Evolutionary conservation across 2,888 invertebrate genomes (phyloP).

Genomic region (Agrochola circellaris): DNA sequence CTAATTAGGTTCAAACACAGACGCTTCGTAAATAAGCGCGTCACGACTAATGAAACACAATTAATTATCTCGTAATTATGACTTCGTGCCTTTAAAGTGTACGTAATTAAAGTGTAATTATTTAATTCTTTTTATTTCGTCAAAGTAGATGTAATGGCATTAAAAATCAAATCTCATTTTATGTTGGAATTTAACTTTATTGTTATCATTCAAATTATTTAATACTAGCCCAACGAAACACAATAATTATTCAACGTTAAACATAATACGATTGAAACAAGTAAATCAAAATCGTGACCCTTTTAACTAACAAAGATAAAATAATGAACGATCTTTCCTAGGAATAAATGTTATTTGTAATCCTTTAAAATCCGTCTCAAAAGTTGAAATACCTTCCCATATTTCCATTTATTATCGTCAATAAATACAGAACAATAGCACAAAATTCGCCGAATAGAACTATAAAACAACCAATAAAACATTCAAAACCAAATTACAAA

Average conservation of each 20-base stretch:
- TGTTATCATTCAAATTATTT: too few species aligned
- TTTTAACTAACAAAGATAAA: background rate
- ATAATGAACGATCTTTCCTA: background rate
- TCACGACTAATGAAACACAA: slow-evolving; percentile 34
- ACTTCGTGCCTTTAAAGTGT: background rate
- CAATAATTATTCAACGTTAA: background rate
- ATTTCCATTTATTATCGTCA: background rate
- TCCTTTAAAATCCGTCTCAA: background rate
- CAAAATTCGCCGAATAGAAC: background rate
- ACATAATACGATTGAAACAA: background rate
- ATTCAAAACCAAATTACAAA: background rate
- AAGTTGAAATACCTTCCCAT: background rate
- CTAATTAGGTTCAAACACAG: slow-evolving; percentile 53
- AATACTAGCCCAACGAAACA: too few species aligned
- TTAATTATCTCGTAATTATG: slow-evolving; percentile 37
- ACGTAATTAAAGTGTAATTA: background rate
- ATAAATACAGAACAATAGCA: background rate
- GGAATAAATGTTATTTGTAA: too few species aligned
- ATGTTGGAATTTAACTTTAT: too few species aligned
- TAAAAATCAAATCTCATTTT: too few species aligned
- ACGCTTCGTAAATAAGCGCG: slow-evolving; percentile 39
- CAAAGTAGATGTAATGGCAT: too few species aligned
- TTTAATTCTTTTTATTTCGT: background rate
- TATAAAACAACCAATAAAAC: background rate
- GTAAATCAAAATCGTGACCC: background rate